A percentile compares a stretch with the other conserved stretches of the same genome.
phyloP scores from a whole-genome alignment of 2,797 vertebrate species.

The Galagoides demidoff region DNA sequence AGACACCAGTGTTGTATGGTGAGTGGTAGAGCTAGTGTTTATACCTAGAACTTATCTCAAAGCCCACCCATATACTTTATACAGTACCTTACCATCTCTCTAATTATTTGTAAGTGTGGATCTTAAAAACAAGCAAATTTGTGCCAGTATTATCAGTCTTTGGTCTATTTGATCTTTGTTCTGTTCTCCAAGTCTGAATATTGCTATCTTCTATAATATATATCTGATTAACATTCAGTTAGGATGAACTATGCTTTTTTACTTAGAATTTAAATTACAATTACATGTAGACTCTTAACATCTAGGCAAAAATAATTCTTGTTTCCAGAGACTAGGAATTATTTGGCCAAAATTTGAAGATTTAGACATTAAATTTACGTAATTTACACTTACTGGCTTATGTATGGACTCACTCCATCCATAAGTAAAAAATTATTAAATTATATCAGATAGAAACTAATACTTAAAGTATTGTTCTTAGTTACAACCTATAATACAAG shows the following conservation, averaged over 20 bases:
- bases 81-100: not conserved
- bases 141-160: not conserved
- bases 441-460: not conserved
- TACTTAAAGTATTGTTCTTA: slow-evolving; percentile 7
- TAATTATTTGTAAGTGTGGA: not conserved
- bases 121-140: slow-evolving; percentile 1
- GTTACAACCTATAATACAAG: not conserved
- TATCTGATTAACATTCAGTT: slow-evolving; percentile 1
- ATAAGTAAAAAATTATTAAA: slow-evolving; percentile 34
- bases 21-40: not conserved
- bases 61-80: not conserved
- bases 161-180: not conserved
- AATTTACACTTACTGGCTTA: not conserved
- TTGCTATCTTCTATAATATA: not conserved
- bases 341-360: not conserved
- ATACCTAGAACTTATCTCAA: not conserved
- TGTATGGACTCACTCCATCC: not conserved
- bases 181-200: not conserved
- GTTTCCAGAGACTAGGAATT: not conserved
- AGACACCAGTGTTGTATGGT: not conserved
- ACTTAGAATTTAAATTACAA: slow-evolving; percentile 36
- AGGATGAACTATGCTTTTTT: not conserved
- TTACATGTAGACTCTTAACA: not conserved
- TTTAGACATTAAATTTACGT: not conserved
- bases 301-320: not conserved